phyloP scores from a whole-genome alignment of 2,797 vertebrate species.

The Bucorvus abyssinicus region DNA sequence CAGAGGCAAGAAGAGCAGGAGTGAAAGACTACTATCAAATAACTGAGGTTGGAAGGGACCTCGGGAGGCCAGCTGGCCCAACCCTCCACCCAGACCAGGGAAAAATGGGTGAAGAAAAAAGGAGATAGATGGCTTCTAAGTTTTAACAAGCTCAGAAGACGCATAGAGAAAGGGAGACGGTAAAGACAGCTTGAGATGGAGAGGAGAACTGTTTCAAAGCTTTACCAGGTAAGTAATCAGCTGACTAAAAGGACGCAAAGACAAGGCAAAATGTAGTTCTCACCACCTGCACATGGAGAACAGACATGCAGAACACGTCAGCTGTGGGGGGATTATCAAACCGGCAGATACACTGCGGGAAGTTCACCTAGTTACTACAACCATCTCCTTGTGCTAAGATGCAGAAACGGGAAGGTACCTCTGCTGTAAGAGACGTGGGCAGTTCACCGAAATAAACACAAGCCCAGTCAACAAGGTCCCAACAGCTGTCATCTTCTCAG shows the following conservation, averaged over 20 bases:
- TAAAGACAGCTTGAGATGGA: background rate
- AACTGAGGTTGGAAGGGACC: background rate
- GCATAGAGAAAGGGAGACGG: background rate
- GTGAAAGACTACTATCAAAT: rapidly evolving
- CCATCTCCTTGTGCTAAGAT: background rate
- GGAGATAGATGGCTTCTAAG: background rate
- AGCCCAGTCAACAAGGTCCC: background rate
- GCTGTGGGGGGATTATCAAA: background rate
- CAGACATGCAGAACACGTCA: rapidly evolving
- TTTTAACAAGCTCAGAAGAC: background rate
- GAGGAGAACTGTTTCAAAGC: background rate
- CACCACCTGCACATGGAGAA: background rate
- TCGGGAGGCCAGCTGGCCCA: background rate
- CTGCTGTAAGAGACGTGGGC: background rate
- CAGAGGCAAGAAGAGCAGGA: rapidly evolving
- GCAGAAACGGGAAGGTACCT: background rate
- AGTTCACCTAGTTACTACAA: background rate
- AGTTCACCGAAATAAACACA: background rate
- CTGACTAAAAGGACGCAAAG: background rate
- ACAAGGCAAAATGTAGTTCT: background rate
- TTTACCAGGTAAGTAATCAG: background rate
- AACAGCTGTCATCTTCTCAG: background rate
- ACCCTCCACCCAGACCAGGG: background rate
- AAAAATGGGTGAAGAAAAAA: background rate
- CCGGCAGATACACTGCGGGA: background rate